Base-by-base conservation (phyloP, 2,797 vertebrate genomes). In the Muscicapa striata region DNA sequence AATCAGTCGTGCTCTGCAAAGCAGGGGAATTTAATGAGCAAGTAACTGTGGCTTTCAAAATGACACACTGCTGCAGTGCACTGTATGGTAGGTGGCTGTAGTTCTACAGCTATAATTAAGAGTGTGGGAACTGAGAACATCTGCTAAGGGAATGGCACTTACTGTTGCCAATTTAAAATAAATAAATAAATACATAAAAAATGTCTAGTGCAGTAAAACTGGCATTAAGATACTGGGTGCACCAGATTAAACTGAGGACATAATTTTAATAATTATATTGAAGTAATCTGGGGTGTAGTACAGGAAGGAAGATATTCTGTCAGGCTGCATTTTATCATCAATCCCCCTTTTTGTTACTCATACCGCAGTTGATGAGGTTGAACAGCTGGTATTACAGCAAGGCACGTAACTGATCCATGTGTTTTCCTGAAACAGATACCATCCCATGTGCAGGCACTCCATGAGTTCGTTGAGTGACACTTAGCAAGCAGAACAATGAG, bases 71-170 rank as follows among this genome's bases (percentile, higher is more conserved):
- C 72, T 80, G 79, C 74, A 78, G n/a, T 72, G 62, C 54, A 46
- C 72, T 68, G 36, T 61, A 22, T 80, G 66, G 75, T 93, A 78
- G 75, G 78, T 93, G 72, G 78, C 55, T 72, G 49, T 51, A 54
- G 55, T 89, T 91, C 67, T 55, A 72, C 78, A 91, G 81, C 78
- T 75, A 6, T 58, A 54, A 91, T 94, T 91, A 70, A 75, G 49
- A 64, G 34, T 85, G 84, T 92, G 81, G 79, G 87, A 96, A 63
- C 68, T 64, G 46, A 76, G 86, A 93, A 83, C 49, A 74, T 95
- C 90, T 95, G 72, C 78, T 83, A 38, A 79, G 27, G 57, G 57
- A 92, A 87, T 80, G 48, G 67, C 59, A 45, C 40, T 79, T 76
- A 55, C 13, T 84, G 58, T 51, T 84, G 43, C 54, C 46, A 85